These are phyloP conservation scores for Saccopteryx leptura DNA, from an alignment of 2,113 vertebrate genomes.

Conservation along the genomic window DNA sequence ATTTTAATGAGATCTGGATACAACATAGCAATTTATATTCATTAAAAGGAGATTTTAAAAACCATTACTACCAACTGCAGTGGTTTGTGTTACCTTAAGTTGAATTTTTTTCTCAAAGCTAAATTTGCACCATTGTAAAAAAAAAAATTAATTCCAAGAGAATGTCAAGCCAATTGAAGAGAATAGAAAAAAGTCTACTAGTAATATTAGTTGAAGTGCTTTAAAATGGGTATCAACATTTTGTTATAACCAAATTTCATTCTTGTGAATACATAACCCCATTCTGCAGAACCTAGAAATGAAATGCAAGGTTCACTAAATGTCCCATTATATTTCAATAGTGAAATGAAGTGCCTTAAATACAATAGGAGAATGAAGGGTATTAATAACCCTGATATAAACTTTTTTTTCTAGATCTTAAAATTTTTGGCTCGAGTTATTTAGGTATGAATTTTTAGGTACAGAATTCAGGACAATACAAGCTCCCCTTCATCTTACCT, in stretches of 20 bases:
- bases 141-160: constrained; percentile 21
- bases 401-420: neutral
- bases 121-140: constrained; percentile 35
- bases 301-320: neutral
- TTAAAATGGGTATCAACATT: constrained; percentile 18
- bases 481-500: neutral
- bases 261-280: neutral
- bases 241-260: constrained; percentile 21
- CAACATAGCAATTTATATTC: constrained; percentile 12
- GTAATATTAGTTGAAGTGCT: constrained; percentile 26
- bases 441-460: neutral
- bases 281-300: neutral
- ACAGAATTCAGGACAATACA: neutral
- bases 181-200: neutral
- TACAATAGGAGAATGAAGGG: neutral
- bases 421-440: neutral
- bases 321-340: constrained; percentile 10
- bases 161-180: constrained; percentile 27
- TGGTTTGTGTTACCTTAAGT: neutral
- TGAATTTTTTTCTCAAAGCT: constrained; percentile 27
- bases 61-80: neutral
- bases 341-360: constrained; percentile 1
- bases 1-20: constrained; percentile 62
- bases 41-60: constrained; percentile 38
- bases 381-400: neutral